Evolutionary conservation across 2,888 invertebrate species (phyloP), one percentile per base, ranked within the genome.

Genomic region (Germaria angustata): DNA sequence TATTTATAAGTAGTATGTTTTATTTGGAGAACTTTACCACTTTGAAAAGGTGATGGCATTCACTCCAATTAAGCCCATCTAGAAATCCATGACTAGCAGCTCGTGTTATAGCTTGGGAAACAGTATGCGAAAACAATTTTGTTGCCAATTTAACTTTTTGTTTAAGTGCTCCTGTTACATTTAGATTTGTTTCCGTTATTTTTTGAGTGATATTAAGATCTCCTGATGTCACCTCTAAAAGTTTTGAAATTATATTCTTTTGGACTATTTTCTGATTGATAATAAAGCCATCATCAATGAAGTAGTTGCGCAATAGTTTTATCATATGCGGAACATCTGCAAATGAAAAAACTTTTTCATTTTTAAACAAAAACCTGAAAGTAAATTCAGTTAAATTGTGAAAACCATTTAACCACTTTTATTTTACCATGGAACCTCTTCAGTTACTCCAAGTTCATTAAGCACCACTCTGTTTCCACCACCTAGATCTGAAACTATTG

Each of bases 91-190:
- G 44, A 9, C 79, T 81, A 39, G 72, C 84, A 6, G 76, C 73
- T 61, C 81, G 55, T n/a, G 84, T 73, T 20, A 80, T 55, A 6
- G 80, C 41, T 61, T 81, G 53, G 2, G 81, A 63, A 15, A 82
- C 39, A 1, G 80, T 84, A 15, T 84, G 81, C 0, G 82, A 85
- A 79, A 85, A 85, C 1, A 84, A 32, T 44, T 84, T 84, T 6
- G 78, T 75, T 4, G 84, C 84, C 17, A 77, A n/a, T 49, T 80
- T 84, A n/a, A 84, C 84, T 49, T 73, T 84, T 15, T 81, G 84
- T 13, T 76, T 17, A n/a, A 66, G 22, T 17, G 69, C 36, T 46
- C 61, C 65, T 0, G 46, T 28, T 5, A 82, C 81, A 13, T 17
- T 71, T 8, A 80, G 34, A 63, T 73, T 17, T 2, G 20, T 22